Percentiles rank a stretch among this genome's conserved stretches.
These are phyloP conservation scores for Sarcophaga peregrina DNA, from an alignment of 1,140 invertebrate species.

Conservation along the genomic window DNA sequence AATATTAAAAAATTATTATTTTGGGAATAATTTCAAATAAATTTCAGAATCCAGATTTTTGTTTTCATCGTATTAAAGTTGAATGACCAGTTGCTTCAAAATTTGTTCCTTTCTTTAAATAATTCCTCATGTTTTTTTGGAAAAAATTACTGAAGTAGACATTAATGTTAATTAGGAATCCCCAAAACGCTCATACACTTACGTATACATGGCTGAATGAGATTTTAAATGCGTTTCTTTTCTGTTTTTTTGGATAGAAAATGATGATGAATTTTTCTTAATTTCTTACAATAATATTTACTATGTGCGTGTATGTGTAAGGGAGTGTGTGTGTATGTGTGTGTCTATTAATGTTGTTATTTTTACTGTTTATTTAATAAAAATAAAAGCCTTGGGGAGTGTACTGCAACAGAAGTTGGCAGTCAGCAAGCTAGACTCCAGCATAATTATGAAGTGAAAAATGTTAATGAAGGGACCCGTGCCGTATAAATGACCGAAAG, in stretches of 20 bases:
- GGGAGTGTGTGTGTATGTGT: constrained; percentile 8
- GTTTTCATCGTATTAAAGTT: too few relatives aligned
- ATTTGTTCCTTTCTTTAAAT: not conserved
- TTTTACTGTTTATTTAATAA: constrained; percentile 7
- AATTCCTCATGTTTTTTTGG: too few relatives aligned
- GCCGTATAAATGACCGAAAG: not conserved
- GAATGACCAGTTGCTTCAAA: too few relatives aligned
- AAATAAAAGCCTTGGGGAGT: constrained; percentile 32
- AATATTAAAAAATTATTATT: too few relatives aligned
- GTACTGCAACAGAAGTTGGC: not conserved
- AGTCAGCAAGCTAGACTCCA: not conserved
- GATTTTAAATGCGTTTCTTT: constrained; percentile 9
- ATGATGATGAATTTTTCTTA: constrained; percentile 5
- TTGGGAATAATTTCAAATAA: too few relatives aligned
- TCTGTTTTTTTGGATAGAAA: not conserved
- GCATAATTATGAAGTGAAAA: constrained; percentile 32
- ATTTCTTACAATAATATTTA: constrained; percentile 22
- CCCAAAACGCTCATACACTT: constrained; percentile 8
- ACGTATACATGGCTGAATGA: not conserved
- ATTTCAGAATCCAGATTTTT: too few relatives aligned
- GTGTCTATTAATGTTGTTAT: constrained; percentile 33
- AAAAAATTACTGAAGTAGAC: constrained; percentile 43
- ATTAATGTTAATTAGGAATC: constrained; percentile 47
- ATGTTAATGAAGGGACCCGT: constrained; percentile 28
- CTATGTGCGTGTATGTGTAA: not conserved